Conservation (phyloP, 2,113 vertebrate genomes). For the Pterocles gutturalis region DNA sequence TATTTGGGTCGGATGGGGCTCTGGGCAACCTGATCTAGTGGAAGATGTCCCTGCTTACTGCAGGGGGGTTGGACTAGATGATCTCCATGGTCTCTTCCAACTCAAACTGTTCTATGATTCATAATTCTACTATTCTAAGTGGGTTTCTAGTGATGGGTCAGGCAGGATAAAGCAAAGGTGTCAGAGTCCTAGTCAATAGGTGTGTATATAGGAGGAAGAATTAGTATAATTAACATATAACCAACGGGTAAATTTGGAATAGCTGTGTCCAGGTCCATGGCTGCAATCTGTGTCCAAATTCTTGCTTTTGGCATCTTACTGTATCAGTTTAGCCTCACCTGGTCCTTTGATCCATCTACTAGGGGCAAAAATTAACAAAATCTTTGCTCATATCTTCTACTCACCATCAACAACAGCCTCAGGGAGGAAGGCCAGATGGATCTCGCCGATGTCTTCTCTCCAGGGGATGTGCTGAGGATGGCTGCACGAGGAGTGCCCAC, state of each 20-base stretch:
- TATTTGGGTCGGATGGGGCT: too few relatives aligned
- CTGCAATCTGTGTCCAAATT: neutral
- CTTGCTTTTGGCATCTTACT: neutral
- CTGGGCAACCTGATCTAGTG: too few relatives aligned
- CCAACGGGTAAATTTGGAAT: neutral
- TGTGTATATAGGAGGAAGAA: neutral
- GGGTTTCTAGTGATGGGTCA: neutral
- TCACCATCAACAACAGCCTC: neutral
- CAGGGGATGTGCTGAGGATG: neutral
- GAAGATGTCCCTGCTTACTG: too few relatives aligned
- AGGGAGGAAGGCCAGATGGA: slow-evolving; percentile 31
- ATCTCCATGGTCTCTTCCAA: too few relatives aligned
- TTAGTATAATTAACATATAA: neutral
- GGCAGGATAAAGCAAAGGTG: neutral
- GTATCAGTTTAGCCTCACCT: neutral
- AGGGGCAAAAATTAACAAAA: neutral
- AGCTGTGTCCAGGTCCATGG: neutral
- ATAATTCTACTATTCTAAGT: too few relatives aligned
- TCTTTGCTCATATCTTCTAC: neutral
- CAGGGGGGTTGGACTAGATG: too few relatives aligned
- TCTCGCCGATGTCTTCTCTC: neutral
- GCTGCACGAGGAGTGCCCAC: neutral
- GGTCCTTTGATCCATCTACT: neutral
- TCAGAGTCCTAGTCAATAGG: neutral
- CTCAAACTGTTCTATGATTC: too few relatives aligned